Conservation (phyloP, 1,140 invertebrate species). For the Limonius californicus region DNA sequence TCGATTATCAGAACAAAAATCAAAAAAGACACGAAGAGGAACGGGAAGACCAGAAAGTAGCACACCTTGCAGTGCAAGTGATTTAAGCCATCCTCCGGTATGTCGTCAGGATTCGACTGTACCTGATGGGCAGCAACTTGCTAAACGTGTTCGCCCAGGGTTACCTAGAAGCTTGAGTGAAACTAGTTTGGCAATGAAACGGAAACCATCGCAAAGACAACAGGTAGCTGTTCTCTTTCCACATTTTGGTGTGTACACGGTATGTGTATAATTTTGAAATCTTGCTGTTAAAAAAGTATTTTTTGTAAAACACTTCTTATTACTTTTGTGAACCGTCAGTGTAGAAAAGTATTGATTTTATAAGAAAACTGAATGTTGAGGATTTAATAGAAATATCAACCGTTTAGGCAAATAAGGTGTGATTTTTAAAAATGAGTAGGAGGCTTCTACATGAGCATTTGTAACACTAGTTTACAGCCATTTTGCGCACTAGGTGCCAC, state of each 20-base stretch:
- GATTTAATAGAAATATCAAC: no score
- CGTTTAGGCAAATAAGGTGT: no score
- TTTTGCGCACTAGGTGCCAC: no score
- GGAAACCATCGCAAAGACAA: constrained; percentile 20
- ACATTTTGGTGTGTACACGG: background rate
- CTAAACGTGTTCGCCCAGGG: constrained; percentile 35
- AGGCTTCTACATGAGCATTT: no score
- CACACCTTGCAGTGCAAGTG: constrained; percentile 20
- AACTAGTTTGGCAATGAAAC: constrained; percentile 47
- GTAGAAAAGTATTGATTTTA: no score
- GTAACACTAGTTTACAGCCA: no score
- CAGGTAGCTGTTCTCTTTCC: background rate
- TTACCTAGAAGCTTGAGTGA: constrained; percentile 55
- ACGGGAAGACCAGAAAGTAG: constrained; percentile 33
- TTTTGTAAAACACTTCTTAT: no score
- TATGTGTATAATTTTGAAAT: background rate
- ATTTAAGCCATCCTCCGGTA: constrained; percentile 23
- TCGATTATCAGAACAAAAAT: constrained; percentile 76
- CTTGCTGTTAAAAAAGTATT: background rate
- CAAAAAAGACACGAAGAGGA: constrained; percentile 31
- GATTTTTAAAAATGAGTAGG: no score
- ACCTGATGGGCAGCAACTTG: constrained; percentile 34
- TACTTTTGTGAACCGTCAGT: no score
- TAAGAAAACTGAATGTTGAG: no score
- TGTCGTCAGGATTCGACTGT: constrained; percentile 39